Evolutionary conservation across 2,888 invertebrate genomes (phyloP).

Genomic region (Tenthredo livida): DNA sequence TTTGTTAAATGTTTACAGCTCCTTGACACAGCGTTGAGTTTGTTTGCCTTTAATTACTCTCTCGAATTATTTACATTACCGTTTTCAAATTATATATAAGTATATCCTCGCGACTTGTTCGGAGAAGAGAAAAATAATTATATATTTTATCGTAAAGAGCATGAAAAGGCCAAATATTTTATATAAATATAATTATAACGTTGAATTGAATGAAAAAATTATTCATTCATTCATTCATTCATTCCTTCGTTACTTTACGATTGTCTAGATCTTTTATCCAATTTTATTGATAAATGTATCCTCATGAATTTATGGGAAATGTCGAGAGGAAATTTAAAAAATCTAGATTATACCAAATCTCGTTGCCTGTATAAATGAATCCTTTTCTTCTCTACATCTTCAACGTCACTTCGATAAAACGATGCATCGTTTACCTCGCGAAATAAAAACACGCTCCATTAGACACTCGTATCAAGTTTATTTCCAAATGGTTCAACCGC

Average conservation of each 20-base stretch:
- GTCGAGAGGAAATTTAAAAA: not conserved
- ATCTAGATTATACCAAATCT: not conserved
- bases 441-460: conserved; percentile 7
- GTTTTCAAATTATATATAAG: no score
- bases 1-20: not conserved
- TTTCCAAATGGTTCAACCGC: not conserved
- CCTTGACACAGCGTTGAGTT: not conserved
- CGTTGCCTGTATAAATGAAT: not conserved
- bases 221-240: not conserved
- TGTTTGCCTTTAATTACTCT: not conserved
- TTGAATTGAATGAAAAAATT: not conserved
- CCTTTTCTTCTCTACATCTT: not conserved
- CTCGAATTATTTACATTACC: not conserved
- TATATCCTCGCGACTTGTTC: not conserved
- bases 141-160: not conserved
- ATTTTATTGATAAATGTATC: no score
- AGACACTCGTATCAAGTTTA: not conserved
- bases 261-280: not conserved
- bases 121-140: not conserved
- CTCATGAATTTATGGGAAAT: not conserved
- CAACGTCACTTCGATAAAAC: not conserved
- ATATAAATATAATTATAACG: not conserved
- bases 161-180: not conserved
- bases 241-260: no score
- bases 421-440: conserved; percentile 2